phyloP scores from a whole-genome alignment of 2,888 invertebrate genomes.

The Spodoptera picta region DNA sequence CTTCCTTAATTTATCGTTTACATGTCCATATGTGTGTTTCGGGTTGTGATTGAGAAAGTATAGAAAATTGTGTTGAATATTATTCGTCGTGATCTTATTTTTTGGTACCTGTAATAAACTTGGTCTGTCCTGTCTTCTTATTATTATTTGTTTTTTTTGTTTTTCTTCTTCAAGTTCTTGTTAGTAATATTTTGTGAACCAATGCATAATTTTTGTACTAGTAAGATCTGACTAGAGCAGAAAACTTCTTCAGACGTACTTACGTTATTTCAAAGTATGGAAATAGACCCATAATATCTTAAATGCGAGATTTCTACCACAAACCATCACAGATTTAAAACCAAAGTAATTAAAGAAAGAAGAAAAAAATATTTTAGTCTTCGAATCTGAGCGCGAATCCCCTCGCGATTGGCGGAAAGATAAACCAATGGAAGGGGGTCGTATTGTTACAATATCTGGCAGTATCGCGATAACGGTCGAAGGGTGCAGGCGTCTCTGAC shows the following conservation, averaged over 20 bases:
- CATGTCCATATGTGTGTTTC: slow-evolving; percentile 38
- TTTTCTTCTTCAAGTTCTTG: too few relatives aligned
- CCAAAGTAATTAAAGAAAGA: slow-evolving; percentile 24
- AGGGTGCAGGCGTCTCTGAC: slow-evolving; percentile 81
- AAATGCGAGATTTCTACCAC: too few relatives aligned
- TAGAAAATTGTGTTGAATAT: neutral
- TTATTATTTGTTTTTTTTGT: too few relatives aligned
- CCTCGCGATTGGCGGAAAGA: slow-evolving; percentile 81
- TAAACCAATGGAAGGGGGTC: slow-evolving; percentile 73
- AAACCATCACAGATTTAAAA: neutral
- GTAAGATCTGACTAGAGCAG: too few relatives aligned
- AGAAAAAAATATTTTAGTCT: slow-evolving; percentile 57
- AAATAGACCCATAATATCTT: too few relatives aligned
- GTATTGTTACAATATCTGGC: slow-evolving; percentile 83
- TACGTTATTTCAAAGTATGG: too few relatives aligned
- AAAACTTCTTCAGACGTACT: too few relatives aligned
- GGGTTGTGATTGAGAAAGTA: neutral
- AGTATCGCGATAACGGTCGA: slow-evolving; percentile 80
- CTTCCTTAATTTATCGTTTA: slow-evolving; percentile 48
- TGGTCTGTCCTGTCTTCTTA: too few relatives aligned
- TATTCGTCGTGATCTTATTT: too few relatives aligned
- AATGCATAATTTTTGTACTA: too few relatives aligned
- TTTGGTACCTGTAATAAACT: too few relatives aligned
- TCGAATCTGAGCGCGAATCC: slow-evolving; percentile 59
- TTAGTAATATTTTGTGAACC: too few relatives aligned